Conservation (phyloP, 2,113 vertebrate species). For the Halcyon senegalensis region DNA sequence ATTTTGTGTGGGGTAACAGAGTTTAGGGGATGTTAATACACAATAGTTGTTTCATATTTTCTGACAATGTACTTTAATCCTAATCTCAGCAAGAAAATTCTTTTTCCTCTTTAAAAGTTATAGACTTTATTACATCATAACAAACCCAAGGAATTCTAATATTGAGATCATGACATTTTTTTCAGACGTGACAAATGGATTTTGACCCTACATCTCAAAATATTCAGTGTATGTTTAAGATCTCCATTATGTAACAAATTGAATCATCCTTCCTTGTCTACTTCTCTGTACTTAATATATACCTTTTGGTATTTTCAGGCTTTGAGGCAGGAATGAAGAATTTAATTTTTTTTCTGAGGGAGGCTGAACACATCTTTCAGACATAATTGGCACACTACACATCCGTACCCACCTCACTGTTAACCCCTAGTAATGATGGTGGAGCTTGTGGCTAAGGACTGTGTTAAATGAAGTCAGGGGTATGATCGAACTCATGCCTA, state of each 20-base stretch:
- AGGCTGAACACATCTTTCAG: neutral
- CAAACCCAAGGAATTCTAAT: neutral
- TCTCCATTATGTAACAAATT: neutral
- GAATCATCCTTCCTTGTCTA: neutral
- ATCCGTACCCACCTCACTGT: neutral
- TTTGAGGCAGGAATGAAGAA: neutral
- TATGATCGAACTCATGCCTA: neutral
- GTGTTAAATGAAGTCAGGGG: neutral
- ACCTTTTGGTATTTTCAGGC: neutral
- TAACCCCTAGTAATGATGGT: neutral
- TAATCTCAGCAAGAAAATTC: neutral
- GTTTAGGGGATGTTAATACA: neutral
- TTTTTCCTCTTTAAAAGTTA: neutral
- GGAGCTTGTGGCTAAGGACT: neutral
- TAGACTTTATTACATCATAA: neutral
- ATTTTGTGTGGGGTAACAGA: neutral
- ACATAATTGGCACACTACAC: neutral
- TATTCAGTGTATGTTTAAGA: neutral
- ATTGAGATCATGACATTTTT: neutral
- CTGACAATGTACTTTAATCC: neutral
- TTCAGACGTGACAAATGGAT: neutral
- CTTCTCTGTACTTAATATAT: neutral
- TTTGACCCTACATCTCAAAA: neutral
- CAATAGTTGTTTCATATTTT: neutral
- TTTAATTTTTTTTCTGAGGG: neutral